These are phyloP conservation scores for Hippoglossus hippoglossus DNA, from an alignment of 2,797 vertebrate species.

Conservation along the genomic window DNA sequence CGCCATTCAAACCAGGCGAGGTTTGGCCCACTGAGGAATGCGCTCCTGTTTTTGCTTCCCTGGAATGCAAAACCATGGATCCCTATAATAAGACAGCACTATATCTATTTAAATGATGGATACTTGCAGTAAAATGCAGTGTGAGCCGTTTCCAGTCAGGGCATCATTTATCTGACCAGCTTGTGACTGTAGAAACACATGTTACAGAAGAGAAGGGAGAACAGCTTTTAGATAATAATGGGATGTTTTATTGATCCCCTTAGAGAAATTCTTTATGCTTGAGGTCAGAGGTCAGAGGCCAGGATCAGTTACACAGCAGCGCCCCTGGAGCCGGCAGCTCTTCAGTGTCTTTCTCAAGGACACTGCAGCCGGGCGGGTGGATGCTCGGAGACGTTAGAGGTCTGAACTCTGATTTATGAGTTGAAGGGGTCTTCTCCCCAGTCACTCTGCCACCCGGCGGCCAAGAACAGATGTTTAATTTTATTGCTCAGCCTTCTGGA, in stretches of 20 bases:
- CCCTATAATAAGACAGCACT: slow-evolving; percentile 57
- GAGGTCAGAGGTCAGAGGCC: slow-evolving; percentile 62
- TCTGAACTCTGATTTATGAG: slow-evolving; percentile 59
- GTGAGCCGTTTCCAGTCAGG: neutral
- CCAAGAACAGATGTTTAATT: slow-evolving; percentile 55
- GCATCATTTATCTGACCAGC: slow-evolving; percentile 16
- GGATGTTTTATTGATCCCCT: slow-evolving; percentile 55
- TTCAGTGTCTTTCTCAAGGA: slow-evolving; percentile 41
- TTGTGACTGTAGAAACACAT: slow-evolving; percentile 3
- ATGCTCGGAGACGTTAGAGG: slow-evolving; percentile 15
- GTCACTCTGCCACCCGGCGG: slow-evolving; percentile 39
- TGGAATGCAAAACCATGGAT: slow-evolving; percentile 67
- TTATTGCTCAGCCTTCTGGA: slow-evolving; percentile 39
- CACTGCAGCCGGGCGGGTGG: slow-evolving; percentile 14
- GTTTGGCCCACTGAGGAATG: slow-evolving; percentile 70
- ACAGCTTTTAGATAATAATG: slow-evolving; percentile 12
- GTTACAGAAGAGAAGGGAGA: slow-evolving; percentile 10
- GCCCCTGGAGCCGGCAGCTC: slow-evolving; percentile 29
- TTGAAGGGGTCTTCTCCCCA: slow-evolving; percentile 12
- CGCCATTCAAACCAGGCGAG: slow-evolving; percentile 52
- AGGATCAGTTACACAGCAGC: slow-evolving; percentile 32
- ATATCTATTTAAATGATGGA: slow-evolving; percentile 36
- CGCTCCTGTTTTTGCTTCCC: slow-evolving; percentile 62
- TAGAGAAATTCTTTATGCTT: slow-evolving; percentile 58
- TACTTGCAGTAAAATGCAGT: slow-evolving; percentile 9